Evolutionary conservation across 2,797 vertebrate genomes (phyloP).

Genomic region (Anabacerthia variegaticeps): DNA sequence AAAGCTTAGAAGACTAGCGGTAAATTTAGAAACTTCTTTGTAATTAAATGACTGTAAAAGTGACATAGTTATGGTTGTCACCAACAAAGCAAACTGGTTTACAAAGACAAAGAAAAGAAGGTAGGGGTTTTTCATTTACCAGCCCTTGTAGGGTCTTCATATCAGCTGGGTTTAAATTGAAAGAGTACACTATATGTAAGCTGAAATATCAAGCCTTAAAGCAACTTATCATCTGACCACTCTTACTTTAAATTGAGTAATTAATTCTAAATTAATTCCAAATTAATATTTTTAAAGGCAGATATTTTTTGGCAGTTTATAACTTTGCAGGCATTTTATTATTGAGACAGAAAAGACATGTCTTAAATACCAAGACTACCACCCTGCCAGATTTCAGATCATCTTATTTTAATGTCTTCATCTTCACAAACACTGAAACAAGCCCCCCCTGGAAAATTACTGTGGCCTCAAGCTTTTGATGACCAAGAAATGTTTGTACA

Average conservation of each 20-base stretch:
- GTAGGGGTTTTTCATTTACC: neutral
- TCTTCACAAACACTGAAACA: neutral
- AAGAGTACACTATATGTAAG: neutral
- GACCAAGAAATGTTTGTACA: neutral
- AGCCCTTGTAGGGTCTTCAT: neutral
- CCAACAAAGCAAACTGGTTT: neutral
- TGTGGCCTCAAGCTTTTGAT: rapidly evolving
- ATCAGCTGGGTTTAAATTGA: neutral
- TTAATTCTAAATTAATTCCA: neutral
- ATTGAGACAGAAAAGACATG: neutral
- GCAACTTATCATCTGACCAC: neutral
- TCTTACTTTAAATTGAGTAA: neutral
- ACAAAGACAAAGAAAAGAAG: neutral
- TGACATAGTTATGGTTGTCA: neutral
- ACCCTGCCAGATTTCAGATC: neutral
- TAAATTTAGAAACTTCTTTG: neutral
- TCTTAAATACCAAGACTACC: neutral
- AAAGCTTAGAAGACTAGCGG: neutral
- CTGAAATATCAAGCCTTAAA: neutral
- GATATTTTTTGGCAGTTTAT: neutral
- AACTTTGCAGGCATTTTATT: neutral
- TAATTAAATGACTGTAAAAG: neutral
- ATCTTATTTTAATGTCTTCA: neutral
- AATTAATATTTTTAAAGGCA: neutral
- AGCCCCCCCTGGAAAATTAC: neutral